Base-by-base conservation (phyloP, 2,797 vertebrate species). In the Halcyon chelicuti region DNA sequence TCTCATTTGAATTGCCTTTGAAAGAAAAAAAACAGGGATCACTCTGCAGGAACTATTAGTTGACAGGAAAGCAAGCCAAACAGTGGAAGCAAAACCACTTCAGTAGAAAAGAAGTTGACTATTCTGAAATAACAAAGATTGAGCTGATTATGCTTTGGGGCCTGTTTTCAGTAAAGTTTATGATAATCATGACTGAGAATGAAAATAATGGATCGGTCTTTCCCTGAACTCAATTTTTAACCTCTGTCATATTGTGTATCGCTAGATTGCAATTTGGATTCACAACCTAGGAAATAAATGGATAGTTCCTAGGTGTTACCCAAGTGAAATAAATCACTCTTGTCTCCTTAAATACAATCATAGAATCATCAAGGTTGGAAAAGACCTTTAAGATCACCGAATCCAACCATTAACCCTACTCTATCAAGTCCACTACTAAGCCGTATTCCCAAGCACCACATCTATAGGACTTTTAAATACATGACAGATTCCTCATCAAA, bases 401-500 rank as follows among this genome's bases (percentile, higher is more conserved):
- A 15, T 51, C 13, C 23, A 51, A 51, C 49, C 25, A 51, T 26
- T 51, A 51, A 51, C 47, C 23, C 47, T 49, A 49, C 25, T 51
- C 49, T 51, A 15, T 25, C 49, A 51, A 26, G 25, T 51, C 49
- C 49, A 51, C 25, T 23, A 51, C 25, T 51, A 51, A 8, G 25
- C 49, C 25, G 15, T 51, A 51, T 51, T 23, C 25, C 14, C 49
- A 51, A 51, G 49, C 25, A 51, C 49, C 25, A 15, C 25, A 49
- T 49, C 47, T 49, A 49, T 26, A 51, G 25, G 49, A 25, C 23
- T 51, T 51, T 51, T 51, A 26, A 47, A 51, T 3, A 3, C 4
- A 3, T 17, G 10, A 3, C 0, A 0, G 16, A 61, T 40, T 16
- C 23, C 26, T 70, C 28, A 40, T 5, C 28, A 66, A 70, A 58